Base-by-base conservation (phyloP, 2,797 vertebrate genomes). In the Sphenopsis melanotis region DNA sequence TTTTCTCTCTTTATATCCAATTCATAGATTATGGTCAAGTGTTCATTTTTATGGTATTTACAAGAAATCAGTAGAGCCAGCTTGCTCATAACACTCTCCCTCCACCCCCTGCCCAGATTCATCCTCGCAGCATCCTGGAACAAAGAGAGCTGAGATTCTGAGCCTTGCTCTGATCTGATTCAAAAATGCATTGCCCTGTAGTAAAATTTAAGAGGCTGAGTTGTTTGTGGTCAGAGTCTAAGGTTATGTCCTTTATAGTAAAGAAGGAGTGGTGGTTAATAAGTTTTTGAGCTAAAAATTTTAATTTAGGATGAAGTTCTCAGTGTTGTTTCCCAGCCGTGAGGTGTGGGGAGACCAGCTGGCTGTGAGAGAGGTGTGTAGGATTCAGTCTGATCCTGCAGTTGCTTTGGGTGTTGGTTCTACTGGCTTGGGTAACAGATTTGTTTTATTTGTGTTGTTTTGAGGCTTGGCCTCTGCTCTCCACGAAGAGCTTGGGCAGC, bases 11-110 rank as follows among this genome's bases (percentile, higher is more conserved):
- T 77, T 83, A 60, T 88, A 75, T 86, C 72, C 74, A 64, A 85
- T 75, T 85, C 75, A n/a, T 70, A 61, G 93, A 87, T 91, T 92
- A 94, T 83, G 85, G 93, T 88, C 76, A 93, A 95, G 90, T 83
- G 79, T 64, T 95, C 88, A 63, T 94, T 96, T 94, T 94, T 94
- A 84, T 74, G 89, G 63, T 94, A 66, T 96, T 94, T 94, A 95
- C 87, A 91, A 93, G 89, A 82, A 95, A 84, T 91, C 44, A 66
- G 83, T 24, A 27, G 60, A 92, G 66, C 77, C 69, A 90, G 83
- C 66, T 94, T 88, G 80, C 49, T 81, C 27, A n/a, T 61, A 83
- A 55, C 77, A 44, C 13, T 41, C 39, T 74, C 42, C 49, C 49
- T 50, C 42, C 63, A 37, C 20, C 26, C 66, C 22, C 83, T 65